These are phyloP conservation scores for Brenthis daphne DNA, from an alignment of 2,888 invertebrate species.

Conservation along the genomic window DNA sequence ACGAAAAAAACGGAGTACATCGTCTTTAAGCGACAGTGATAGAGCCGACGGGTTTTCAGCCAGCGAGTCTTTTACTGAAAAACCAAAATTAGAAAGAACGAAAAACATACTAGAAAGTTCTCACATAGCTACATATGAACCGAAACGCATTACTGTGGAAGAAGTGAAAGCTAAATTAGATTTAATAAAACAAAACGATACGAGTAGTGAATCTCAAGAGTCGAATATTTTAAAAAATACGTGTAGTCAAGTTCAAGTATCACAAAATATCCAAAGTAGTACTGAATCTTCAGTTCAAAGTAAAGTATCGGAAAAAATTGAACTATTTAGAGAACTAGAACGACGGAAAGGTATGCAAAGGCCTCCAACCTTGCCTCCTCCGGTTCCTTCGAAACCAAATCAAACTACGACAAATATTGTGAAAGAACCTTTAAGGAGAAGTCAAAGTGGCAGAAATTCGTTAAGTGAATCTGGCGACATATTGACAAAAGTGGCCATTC, in stretches of 20 bases:
- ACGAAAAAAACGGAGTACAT: slow-evolving; percentile 87
- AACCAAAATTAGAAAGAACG: slow-evolving; percentile 76
- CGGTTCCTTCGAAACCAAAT: slow-evolving; percentile 69
- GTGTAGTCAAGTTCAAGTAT: slow-evolving; percentile 45
- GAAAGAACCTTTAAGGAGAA: slow-evolving; percentile 70
- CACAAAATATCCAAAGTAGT: slow-evolving; percentile 55
- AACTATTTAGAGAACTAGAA: slow-evolving; percentile 74
- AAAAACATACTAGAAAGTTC: slow-evolving; percentile 76
- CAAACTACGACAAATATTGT: slow-evolving; percentile 55
- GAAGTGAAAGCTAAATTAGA: slow-evolving; percentile 83
- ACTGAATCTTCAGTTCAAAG: slow-evolving; percentile 74
- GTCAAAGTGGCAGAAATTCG: slow-evolving; percentile 75
- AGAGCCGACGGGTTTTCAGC: slow-evolving; percentile 78
- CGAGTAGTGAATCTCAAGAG: slow-evolving; percentile 78
- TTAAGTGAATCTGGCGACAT: slow-evolving; percentile 88
- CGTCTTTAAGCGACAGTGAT: slow-evolving; percentile 84
- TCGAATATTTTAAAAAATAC: slow-evolving; percentile 60
- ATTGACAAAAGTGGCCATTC: slow-evolving; percentile 92
- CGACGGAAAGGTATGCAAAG: slow-evolving; percentile 73
- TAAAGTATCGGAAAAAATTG: slow-evolving; percentile 79
- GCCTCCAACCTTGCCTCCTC: slow-evolving; percentile 76
- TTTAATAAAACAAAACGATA: slow-evolving; percentile 70
- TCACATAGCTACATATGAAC: slow-evolving; percentile 54
- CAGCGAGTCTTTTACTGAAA: slow-evolving; percentile 73
- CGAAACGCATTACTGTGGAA: slow-evolving; percentile 74